Evolutionary conservation across 2,797 vertebrate genomes (phyloP).

Genomic region (Silurus lanzhouensis): DNA sequence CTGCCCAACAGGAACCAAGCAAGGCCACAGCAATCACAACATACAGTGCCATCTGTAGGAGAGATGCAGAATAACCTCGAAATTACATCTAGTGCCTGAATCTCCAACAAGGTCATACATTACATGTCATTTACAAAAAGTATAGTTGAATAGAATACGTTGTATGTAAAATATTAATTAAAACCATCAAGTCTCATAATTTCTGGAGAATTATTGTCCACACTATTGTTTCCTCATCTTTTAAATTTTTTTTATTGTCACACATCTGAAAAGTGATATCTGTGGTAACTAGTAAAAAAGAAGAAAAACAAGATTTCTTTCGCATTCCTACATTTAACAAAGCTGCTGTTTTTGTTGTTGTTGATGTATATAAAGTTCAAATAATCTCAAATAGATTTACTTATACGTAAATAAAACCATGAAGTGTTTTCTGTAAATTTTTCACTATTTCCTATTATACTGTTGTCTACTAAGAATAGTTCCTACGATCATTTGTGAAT

Average conservation of each 20-base stretch:
- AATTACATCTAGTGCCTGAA: neutral
- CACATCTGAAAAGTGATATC: neutral
- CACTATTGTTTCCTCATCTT: neutral
- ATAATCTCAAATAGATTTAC: neutral
- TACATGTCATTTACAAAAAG: neutral
- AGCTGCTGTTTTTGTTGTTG: neutral
- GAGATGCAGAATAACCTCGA: neutral
- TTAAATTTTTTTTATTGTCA: neutral
- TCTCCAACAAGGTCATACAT: neutral
- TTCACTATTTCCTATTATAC: neutral
- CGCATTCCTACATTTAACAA: neutral
- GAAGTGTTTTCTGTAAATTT: neutral
- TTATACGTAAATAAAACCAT: neutral
- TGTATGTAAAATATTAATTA: neutral
- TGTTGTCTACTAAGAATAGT: neutral
- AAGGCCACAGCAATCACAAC: slow-evolving; percentile 44
- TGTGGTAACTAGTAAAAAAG: neutral
- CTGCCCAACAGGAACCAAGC: slow-evolving; percentile 45
- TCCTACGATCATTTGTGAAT: neutral
- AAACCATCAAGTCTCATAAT: neutral
- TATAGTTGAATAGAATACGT: neutral
- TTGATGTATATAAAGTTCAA: too few relatives aligned
- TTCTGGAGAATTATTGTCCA: neutral
- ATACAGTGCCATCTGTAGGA: slow-evolving; percentile 53
- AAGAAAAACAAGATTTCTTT: neutral